Percentiles rank a stretch among this genome's conserved stretches.
Conservation (phyloP, 2,113 vertebrate genomes). For the Dromas ardeola region DNA sequence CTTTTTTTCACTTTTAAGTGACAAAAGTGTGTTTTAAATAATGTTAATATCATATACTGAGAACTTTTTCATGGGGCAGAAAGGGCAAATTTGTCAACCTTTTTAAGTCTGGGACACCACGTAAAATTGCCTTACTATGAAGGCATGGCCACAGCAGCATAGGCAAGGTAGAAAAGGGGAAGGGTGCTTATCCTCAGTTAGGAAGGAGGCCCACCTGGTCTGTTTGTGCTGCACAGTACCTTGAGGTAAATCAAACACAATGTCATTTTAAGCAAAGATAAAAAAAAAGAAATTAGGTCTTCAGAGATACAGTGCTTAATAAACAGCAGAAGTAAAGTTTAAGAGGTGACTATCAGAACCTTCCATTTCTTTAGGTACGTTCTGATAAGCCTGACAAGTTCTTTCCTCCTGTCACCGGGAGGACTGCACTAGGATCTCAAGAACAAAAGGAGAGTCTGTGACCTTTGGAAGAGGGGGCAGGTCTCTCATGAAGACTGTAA, state of each 20-base stretch:
- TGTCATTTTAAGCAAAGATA: background rate
- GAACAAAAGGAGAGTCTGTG: too few species aligned
- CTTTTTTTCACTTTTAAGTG: background rate
- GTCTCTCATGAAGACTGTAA: too few species aligned
- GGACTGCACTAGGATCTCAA: too few species aligned
- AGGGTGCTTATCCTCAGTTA: background rate
- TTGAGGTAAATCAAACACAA: background rate
- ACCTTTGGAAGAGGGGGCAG: too few species aligned
- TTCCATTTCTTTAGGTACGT: background rate
- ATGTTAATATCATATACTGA: background rate
- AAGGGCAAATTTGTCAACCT: background rate
- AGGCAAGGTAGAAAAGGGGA: background rate
- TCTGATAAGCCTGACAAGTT: background rate
- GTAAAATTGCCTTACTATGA: background rate
- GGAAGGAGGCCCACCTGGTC: background rate
- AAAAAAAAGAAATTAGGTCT: background rate
- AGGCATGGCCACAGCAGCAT: background rate
- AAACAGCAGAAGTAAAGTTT: background rate
- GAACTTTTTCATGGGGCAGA: background rate
- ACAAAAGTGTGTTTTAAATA: background rate
- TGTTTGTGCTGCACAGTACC: background rate
- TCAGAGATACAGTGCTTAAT: background rate
- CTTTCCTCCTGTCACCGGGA: background rate
- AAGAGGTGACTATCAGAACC: background rate
- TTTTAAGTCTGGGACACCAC: background rate